phyloP scores from a whole-genome alignment of 2,113 vertebrate genomes.

The Grallaria varia region DNA sequence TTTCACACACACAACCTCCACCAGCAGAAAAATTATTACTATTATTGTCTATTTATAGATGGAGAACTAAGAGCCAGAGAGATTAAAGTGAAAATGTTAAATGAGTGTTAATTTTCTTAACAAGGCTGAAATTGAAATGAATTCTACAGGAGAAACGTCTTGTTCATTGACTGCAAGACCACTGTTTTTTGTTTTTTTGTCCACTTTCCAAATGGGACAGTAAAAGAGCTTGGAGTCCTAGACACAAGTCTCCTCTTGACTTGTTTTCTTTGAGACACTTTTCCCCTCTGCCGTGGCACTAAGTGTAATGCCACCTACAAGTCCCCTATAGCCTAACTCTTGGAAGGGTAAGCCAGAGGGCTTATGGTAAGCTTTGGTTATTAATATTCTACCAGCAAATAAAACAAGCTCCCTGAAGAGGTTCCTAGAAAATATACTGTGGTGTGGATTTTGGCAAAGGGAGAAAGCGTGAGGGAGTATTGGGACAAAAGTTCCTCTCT shows the following conservation, averaged over 20 bases:
- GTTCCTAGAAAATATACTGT: not conserved
- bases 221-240: not conserved
- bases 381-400: not conserved
- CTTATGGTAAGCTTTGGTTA: not conserved
- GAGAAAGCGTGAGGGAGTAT: not conserved
- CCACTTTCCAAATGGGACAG: not conserved
- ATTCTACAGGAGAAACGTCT: not conserved
- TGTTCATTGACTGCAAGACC: not conserved
- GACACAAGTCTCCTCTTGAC: not conserved
- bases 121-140: not conserved
- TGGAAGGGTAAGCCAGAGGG: not conserved
- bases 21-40: not conserved
- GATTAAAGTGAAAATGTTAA: not conserved
- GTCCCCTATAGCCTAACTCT: not conserved
- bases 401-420: not conserved
- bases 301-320: not conserved
- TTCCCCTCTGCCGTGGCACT: not conserved
- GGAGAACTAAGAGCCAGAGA: not conserved
- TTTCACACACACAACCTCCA: not conserved
- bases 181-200: not conserved
- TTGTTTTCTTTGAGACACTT: not conserved
- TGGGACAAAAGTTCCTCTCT: accelerated
- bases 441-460: not conserved
- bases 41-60: not conserved
- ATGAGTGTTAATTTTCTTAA: not conserved